Evolutionary conservation across 2,113 vertebrate species (phyloP).

Genomic region (Saguinus midas): DNA sequence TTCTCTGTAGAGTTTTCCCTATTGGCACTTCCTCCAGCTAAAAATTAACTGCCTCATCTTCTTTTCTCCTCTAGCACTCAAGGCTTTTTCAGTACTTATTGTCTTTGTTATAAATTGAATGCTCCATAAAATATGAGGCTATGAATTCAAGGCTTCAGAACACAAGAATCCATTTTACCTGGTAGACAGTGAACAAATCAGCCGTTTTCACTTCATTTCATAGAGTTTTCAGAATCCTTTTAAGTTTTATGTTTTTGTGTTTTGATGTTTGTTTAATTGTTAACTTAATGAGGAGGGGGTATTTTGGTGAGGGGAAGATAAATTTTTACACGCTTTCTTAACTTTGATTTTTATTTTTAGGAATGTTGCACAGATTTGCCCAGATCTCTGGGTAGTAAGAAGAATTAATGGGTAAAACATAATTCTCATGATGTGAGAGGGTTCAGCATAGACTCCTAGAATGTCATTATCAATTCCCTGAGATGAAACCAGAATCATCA

Average conservation of each 20-base stretch:
- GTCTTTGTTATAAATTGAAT: slow-evolving; percentile 29
- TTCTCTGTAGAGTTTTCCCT: neutral
- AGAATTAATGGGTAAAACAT: neutral
- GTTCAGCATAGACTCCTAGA: neutral
- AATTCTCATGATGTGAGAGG: neutral
- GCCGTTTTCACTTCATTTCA: neutral
- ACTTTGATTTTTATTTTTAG: slow-evolving; percentile 13
- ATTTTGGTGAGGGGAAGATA: neutral
- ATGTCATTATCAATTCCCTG: neutral
- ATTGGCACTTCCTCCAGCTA: neutral
- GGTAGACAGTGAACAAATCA: neutral
- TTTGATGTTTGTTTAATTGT: neutral
- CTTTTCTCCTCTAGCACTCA: neutral
- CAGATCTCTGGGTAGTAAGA: neutral
- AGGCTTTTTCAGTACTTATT: neutral
- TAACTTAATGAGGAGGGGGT: neutral
- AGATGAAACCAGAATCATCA: neutral
- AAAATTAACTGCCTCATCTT: neutral
- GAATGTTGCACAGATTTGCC: neutral
- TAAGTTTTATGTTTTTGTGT: neutral
- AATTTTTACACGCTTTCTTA: neutral
- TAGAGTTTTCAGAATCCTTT: neutral
- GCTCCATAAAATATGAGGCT: neutral
- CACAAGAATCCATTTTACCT: neutral
- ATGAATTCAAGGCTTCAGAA: neutral